A percentile compares a stretch with the other conserved stretches of the same genome.
Conservation (phyloP, 53 echinoderm and acorn worm species). For the Hippasteria phrygiana region DNA sequence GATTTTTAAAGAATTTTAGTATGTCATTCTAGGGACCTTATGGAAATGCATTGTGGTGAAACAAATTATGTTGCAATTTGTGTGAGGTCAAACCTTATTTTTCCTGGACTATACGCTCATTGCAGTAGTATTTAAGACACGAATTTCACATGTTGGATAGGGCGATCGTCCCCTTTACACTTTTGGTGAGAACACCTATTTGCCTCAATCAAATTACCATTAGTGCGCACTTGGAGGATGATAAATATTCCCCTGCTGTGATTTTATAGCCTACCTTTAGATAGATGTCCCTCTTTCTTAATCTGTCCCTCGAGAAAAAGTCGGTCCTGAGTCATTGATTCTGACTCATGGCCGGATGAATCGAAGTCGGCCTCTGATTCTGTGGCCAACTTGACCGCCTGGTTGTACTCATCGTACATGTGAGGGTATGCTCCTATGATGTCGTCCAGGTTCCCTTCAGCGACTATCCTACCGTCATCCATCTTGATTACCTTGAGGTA, state of each 20-base stretch:
- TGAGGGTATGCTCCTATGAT: conserved; percentile 63
- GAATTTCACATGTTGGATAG: too few species aligned
- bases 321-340: conserved; percentile 42
- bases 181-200: too few species aligned
- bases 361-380: conserved; percentile 72
- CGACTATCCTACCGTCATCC: conserved; percentile 65
- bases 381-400: conserved; percentile 66
- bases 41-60: too few species aligned
- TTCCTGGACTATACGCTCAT: too few species aligned
- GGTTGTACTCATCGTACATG: conserved; percentile 67
- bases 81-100: too few species aligned
- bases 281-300: background rate
- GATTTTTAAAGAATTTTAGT: too few species aligned
- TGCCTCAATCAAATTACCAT: too few species aligned
- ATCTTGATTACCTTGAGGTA: conserved; percentile 71
- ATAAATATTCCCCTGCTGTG: background rate
- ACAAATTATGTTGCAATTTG: too few species aligned
- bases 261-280: background rate
- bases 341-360: conserved; percentile 57
- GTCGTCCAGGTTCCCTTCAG: conserved; percentile 70
- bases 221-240: too few species aligned
- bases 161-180: too few species aligned
- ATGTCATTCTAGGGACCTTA: too few species aligned
- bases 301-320: background rate
- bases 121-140: too few species aligned